Conservation (phyloP, 2,113 vertebrate genomes). For the Colaptes auratus region DNA sequence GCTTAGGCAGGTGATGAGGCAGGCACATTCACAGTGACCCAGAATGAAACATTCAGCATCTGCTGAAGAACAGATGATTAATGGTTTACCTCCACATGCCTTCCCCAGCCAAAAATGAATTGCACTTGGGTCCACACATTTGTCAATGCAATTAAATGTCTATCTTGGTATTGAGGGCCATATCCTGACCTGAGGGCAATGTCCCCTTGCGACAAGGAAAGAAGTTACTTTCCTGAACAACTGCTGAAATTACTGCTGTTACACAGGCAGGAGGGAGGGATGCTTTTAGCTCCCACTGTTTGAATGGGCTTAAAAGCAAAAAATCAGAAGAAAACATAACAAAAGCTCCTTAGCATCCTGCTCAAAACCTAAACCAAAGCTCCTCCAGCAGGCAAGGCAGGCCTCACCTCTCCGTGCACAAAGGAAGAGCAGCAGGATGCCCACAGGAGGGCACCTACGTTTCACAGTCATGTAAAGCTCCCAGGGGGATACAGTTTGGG, state of each 20-base stretch:
- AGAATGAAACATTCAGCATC: background rate
- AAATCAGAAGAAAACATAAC: background rate
- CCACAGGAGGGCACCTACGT: conserved; percentile 10
- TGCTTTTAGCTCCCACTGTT: background rate
- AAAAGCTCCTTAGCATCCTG: background rate
- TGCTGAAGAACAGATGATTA: background rate
- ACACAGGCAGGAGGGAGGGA: background rate
- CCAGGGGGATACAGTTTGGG: background rate
- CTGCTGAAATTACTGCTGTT: background rate
- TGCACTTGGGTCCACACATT: fast-evolving
- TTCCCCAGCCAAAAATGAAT: background rate
- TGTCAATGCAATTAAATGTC: background rate
- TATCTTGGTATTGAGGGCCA: background rate
- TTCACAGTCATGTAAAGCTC: background rate
- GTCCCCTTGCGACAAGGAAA: background rate
- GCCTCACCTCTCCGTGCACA: background rate
- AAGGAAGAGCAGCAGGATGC: background rate
- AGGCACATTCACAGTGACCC: background rate
- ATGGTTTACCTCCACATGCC: background rate
- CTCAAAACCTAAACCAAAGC: background rate
- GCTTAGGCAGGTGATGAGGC: background rate
- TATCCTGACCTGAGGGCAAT: background rate
- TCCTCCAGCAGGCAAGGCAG: background rate
- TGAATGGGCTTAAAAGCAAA: background rate
- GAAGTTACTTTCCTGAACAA: background rate